phyloP scores from a whole-genome alignment of 2,113 vertebrate genomes.

The Macquaria ambigua region DNA sequence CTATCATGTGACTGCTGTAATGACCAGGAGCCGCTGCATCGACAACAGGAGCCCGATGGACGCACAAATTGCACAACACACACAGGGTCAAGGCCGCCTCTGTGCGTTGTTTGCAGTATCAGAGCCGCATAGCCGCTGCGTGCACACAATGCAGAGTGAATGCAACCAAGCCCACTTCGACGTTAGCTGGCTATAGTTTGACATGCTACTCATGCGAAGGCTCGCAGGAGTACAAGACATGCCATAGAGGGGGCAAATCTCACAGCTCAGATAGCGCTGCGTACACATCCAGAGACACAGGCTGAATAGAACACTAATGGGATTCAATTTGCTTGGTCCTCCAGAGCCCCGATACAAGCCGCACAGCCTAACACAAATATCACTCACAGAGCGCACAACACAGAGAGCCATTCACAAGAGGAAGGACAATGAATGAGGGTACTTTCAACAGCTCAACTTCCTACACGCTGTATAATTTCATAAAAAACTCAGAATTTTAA shows the following conservation, averaged over 20 bases:
- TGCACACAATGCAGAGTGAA: conserved; percentile 14
- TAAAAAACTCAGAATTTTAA: conserved; percentile 1
- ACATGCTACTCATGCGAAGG: conserved; percentile 45
- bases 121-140: neutral
- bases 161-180: conserved; percentile 2
- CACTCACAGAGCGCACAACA: conserved; percentile 52
- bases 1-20: conserved; percentile 58
- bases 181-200: conserved; percentile 22
- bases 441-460: conserved; percentile 47
- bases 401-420: conserved; percentile 62
- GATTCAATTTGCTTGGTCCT: conserved; percentile 72
- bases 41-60: conserved; percentile 21
- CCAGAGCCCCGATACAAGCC: conserved; percentile 50
- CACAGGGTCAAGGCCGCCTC: conserved; percentile 45
- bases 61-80: neutral
- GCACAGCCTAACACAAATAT: conserved; percentile 66
- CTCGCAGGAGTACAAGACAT: conserved; percentile 2
- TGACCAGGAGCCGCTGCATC: conserved; percentile 52
- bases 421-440: conserved; percentile 50
- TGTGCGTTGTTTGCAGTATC: neutral
- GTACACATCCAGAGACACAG: conserved; percentile 50
- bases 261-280: conserved; percentile 48
- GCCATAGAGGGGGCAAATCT: conserved; percentile 33
- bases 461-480: conserved; percentile 42
- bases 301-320: conserved; percentile 65